phyloP scores from a whole-genome alignment of 2,113 vertebrate genomes.

The Pygoscelis adeliae region DNA sequence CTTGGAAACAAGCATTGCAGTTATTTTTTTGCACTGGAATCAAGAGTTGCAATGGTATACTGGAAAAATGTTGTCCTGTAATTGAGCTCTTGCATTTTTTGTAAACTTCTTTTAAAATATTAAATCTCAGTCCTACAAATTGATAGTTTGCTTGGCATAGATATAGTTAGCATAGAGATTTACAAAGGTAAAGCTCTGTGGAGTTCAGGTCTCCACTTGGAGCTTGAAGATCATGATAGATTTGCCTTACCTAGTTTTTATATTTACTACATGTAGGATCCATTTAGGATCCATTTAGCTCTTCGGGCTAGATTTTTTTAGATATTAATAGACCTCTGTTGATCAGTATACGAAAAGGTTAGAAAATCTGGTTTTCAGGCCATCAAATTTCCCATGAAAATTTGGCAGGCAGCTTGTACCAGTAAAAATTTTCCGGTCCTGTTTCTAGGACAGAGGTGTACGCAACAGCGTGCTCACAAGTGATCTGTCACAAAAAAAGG shows the following conservation, averaged over 20 bases:
- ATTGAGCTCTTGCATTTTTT: background rate
- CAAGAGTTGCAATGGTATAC: background rate
- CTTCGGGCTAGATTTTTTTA: background rate
- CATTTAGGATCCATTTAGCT: background rate
- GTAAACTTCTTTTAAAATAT: background rate
- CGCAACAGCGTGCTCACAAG: background rate
- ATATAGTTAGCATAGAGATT: background rate
- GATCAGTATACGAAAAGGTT: background rate
- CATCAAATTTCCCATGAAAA: background rate
- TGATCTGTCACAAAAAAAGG: background rate
- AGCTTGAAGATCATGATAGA: background rate
- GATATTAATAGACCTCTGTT: fast-evolving
- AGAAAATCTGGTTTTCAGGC: background rate
- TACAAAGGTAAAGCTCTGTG: background rate
- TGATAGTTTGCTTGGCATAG: background rate
- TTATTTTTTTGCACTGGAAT: background rate
- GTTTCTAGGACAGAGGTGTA: background rate
- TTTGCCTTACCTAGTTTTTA: background rate
- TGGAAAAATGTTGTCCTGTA: background rate
- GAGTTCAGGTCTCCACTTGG: background rate
- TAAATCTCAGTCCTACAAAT: background rate
- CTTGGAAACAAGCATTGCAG: background rate
- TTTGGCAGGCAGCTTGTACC: background rate
- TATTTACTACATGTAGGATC: background rate
- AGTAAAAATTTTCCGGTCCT: background rate